phyloP scores from a whole-genome alignment of 2,888 invertebrate species.

The Chrysolina oricalcia region DNA sequence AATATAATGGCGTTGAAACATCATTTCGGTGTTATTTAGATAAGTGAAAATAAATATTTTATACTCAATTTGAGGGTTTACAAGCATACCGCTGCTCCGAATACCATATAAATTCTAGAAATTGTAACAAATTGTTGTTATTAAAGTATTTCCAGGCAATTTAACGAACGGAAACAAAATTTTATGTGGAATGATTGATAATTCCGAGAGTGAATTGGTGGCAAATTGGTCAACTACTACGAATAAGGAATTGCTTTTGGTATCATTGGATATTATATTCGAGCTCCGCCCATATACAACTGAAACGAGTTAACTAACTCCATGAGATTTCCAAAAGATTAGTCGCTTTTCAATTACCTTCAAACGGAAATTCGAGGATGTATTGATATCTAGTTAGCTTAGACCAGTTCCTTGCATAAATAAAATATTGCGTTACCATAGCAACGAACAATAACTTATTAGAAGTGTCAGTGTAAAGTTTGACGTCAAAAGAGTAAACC shows the following conservation, averaged over 20 bases:
- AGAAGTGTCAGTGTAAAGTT: too few relatives aligned
- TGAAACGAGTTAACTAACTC: not conserved
- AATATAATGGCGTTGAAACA: constrained; percentile 33
- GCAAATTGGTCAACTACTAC: constrained; percentile 23
- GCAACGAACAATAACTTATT: too few relatives aligned
- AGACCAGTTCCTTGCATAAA: too few relatives aligned
- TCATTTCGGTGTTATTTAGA: constrained; percentile 39
- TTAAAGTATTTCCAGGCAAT: constrained; percentile 46
- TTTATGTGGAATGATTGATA: constrained; percentile 41
- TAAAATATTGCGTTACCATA: too few relatives aligned
- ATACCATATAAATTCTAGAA: constrained; percentile 41
- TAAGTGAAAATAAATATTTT: constrained; percentile 47
- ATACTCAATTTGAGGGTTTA: constrained; percentile 42
- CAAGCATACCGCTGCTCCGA: constrained; percentile 32
- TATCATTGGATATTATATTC: constrained; percentile 22
- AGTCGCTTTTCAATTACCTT: too few relatives aligned
- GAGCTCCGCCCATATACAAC: not conserved
- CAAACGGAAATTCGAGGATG: too few relatives aligned
- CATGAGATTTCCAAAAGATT: not conserved
- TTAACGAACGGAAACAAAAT: constrained; percentile 49
- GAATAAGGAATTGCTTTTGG: not conserved
- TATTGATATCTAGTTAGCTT: too few relatives aligned
- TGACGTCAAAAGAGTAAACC: too few relatives aligned
- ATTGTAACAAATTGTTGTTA: constrained; percentile 38
- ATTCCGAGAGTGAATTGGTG: constrained; percentile 29